These are phyloP conservation scores for Danio kyathit DNA, from an alignment of 2,797 vertebrate genomes.

Conservation along the genomic window DNA sequence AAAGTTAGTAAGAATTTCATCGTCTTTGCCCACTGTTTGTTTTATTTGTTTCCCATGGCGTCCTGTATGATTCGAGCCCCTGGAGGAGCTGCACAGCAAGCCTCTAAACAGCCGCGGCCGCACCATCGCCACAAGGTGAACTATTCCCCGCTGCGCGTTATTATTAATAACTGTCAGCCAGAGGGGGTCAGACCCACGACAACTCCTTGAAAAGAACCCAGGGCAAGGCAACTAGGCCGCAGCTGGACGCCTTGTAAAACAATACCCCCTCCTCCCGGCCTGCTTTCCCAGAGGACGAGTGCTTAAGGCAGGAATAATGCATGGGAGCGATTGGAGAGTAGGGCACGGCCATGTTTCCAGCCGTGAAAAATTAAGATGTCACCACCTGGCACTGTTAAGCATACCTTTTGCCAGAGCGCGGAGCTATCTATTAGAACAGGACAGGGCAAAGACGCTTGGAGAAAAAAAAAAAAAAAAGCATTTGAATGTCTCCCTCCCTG, in stretches of 20 bases:
- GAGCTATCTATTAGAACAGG: slow-evolving; percentile 64
- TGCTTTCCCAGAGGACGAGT: slow-evolving; percentile 66
- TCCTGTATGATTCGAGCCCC: slow-evolving; percentile 53
- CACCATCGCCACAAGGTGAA: slow-evolving; percentile 77
- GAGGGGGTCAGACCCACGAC: slow-evolving; percentile 74
- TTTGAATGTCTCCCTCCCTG: slow-evolving; percentile 42
- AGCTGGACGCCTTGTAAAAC: slow-evolving; percentile 77
- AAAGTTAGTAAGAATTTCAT: slow-evolving; percentile 43
- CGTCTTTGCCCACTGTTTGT: slow-evolving; percentile 30
- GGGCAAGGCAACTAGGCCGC: slow-evolving; percentile 75
- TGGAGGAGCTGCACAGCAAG: slow-evolving; percentile 58
- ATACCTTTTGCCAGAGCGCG: slow-evolving; percentile 64
- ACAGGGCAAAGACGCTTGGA: slow-evolving; percentile 44
- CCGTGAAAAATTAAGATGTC: slow-evolving; percentile 79
- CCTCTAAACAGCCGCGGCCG: slow-evolving; percentile 60
- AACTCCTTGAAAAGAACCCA: slow-evolving; percentile 78
- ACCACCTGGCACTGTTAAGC: slow-evolving; percentile 71
- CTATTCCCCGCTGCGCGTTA: slow-evolving; percentile 74
- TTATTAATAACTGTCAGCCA: slow-evolving; percentile 83
- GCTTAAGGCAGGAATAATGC: slow-evolving; percentile 79
- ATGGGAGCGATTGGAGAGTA: slow-evolving; percentile 64
- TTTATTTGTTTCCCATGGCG: slow-evolving; percentile 46
- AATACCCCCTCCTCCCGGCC: slow-evolving; percentile 61
- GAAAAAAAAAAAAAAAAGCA: slow-evolving; percentile 38
- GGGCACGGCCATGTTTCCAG: slow-evolving; percentile 60